Base-by-base conservation (phyloP, 2,797 vertebrate genomes). In the Cynopterus sphinx region DNA sequence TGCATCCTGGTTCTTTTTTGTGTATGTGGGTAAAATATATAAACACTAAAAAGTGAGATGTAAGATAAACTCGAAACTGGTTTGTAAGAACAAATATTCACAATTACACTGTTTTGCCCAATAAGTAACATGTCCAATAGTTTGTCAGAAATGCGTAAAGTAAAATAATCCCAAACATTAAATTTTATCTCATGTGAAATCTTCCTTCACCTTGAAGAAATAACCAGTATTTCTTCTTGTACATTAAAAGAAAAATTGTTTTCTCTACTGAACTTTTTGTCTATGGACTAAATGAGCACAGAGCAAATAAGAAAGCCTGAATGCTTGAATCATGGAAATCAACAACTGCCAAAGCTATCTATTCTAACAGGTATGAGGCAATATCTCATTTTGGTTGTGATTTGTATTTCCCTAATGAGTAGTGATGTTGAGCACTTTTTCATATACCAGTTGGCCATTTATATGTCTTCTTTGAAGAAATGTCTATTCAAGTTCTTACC, bases 101-200 rank as follows among this genome's bases (percentile, higher is more conserved):
- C 1, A 67, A 41, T 75, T 84, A 87, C 6, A 75, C 22, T 28
- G 2, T 31, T 6, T 65, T 75, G 28, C 7, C 75, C 9, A 17
- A 4, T 86, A 96, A 93, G 65, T 41, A 86, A 77, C 3, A 61
- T 31, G 3, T 21, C 6, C 24, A 67, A 9, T 24, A 39, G 21
- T 87, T 96, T 71, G 49, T 78, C 13, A 55, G 39, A 43, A 51
- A 82, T 4, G 73, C 0, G 5, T 65, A 73, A 88, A 55, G 21
- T 63, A 96, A 75, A 70, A 88, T 91, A 86, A 73, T 71, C 36
- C 24, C 49, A 79, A 95, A 77, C 36, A 84, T 49, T 92, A 74
- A 86, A 92, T 79, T 89, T 3, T 19, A 70, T 81, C 22, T 85
- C 22, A 33, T 46, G 26, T 21, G 10, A 16, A 84, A 55, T 39